Evolutionary conservation across 2,888 invertebrate species (phyloP), one percentile per base, ranked within the genome.

Genomic region (Philonicus albiceps): DNA sequence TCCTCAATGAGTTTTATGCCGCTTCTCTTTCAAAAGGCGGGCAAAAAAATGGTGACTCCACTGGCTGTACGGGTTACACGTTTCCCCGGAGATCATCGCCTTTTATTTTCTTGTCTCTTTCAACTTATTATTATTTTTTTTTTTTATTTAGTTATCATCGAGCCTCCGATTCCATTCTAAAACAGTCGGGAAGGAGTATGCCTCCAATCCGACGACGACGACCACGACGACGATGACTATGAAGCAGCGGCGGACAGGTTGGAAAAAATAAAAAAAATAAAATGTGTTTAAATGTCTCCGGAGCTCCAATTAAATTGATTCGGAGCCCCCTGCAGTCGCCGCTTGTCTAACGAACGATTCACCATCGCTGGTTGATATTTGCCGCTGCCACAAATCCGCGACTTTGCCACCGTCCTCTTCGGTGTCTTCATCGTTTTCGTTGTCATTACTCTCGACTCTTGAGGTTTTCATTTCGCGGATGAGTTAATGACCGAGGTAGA

Each of bases 391-490:
- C 49, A n/a, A 49, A 64, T 64, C 64, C 64, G 11, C 11, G 64
- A 11, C 64, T 64, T 8, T 11, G 22, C 64, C 27, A 64, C 27
- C 11, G 8, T 64, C 53, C 3, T 11, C 43, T 6, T 6, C 53
- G 8, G 2, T 11, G 37, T 37, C 37, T 37, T n/a, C 53, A n/a
- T 22, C 19, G n/a, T 75, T 43, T 6, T 13, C 19, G n/a, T 19
- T 13, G 76, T 34, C 19, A 37, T 11, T 4, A 13, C n/a, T 73
- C 73, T 11, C 27, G 75, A 19, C 75, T 75, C 75, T 76, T 76
- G 34, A 34, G 40, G 76, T 76, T 37, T 76, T 43, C 76, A 76
- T 76, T 76, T 76, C 76, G 76, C 76, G 40, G 76, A 76, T 76
- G 76, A 76, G 37, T 76, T 76, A 76, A 76, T 76, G 37, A 76